These are phyloP conservation scores for Pristionchus mayeri DNA, from an alignment of 2,888 invertebrate species.

Conservation along the genomic window DNA sequence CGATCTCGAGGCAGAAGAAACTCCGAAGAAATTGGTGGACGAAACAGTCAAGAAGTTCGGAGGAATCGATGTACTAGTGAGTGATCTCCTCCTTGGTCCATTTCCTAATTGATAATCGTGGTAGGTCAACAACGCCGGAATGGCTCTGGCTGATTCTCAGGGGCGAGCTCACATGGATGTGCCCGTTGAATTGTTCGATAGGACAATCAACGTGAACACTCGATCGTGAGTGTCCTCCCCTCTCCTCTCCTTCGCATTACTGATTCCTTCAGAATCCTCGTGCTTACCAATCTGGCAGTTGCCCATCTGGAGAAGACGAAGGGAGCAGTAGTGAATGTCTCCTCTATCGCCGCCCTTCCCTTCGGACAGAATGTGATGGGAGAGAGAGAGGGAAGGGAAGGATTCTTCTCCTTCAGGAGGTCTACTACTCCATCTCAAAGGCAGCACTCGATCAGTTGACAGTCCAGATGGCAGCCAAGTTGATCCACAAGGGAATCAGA, in stretches of 20 bases:
- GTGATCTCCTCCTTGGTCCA: not conserved
- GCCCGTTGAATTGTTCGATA: not conserved
- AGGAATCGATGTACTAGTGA: constrained; percentile 36
- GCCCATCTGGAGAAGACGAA: constrained; percentile 40
- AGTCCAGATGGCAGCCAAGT: not conserved
- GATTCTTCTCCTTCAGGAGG: not conserved
- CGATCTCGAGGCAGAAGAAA: constrained; percentile 20
- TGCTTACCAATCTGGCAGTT: not conserved
- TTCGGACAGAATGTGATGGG: not conserved
- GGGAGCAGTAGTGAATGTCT: constrained; percentile 29
- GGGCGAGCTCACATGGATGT: constrained; percentile 4
- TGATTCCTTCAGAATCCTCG: not conserved
- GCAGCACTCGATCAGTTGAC: constrained; percentile 27
- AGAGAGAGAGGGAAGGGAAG: too few species aligned
- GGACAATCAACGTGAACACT: not conserved
- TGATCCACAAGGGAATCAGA: constrained; percentile 43
- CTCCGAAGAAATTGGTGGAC: constrained; percentile 20
- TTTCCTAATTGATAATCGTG: not conserved
- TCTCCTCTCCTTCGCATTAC: not conserved
- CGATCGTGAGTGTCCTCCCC: constrained; percentile 8
- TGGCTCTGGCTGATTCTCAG: constrained; percentile 11
- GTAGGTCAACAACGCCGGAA: constrained; percentile 40
- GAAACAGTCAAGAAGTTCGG: constrained; percentile 32
- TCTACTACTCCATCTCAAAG: constrained; percentile 41
- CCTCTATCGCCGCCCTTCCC: not conserved